phyloP scores from a whole-genome alignment of 1,140 invertebrate species.

The Psix sp. region DNA sequence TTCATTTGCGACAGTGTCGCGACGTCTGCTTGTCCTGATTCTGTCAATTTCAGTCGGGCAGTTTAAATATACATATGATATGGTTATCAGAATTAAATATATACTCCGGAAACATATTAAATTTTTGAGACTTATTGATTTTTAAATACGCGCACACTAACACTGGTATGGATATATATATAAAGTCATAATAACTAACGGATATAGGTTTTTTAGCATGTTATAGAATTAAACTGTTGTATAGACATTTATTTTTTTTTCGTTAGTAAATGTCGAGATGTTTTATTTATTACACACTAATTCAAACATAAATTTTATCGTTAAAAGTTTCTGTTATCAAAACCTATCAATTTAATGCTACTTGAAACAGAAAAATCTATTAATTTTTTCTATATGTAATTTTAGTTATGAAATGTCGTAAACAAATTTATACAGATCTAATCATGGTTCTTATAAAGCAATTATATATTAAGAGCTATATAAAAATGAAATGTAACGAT shows the following conservation, averaged over 20 bases:
- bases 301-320: too few species aligned
- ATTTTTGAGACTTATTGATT: conserved; percentile 59
- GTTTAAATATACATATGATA: conserved; percentile 72
- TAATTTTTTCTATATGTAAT: too few species aligned
- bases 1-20: conserved; percentile 71
- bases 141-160: conserved; percentile 21
- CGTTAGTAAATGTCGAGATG: too few species aligned
- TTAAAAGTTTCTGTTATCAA: too few species aligned
- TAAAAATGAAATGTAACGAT: too few species aligned
- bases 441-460: too few species aligned
- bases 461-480: too few species aligned
- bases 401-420: too few species aligned
- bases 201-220: conserved; percentile 62
- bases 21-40: conserved; percentile 71
- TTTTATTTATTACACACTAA: too few species aligned
- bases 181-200: not conserved
- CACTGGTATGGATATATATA: not conserved
- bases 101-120: conserved; percentile 58
- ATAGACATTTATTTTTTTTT: conserved; percentile 89
- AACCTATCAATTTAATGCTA: too few species aligned
- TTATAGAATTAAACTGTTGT: conserved; percentile 91
- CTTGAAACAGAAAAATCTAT: too few species aligned
- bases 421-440: too few species aligned
- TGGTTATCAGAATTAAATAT: conserved; percentile 68
- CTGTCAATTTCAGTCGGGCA: conserved; percentile 69